Percentiles rank a stretch among this genome's conserved stretches.
phyloP scores from a whole-genome alignment of 1,140 invertebrate genomes.

The Heliconius eleuchia region DNA sequence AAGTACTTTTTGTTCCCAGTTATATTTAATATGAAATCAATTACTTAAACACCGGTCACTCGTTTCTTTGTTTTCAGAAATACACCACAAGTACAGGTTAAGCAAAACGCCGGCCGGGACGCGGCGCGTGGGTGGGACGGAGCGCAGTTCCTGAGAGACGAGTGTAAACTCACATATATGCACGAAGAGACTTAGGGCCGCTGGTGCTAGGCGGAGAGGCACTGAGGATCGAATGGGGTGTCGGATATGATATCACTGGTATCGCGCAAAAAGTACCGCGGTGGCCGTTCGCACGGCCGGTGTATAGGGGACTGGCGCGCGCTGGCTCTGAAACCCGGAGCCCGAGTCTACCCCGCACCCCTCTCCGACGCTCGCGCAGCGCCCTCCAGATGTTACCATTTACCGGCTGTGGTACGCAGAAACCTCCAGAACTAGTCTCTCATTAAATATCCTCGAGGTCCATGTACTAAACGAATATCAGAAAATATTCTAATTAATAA shows the following conservation, averaged over 20 bases:
- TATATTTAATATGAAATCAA: background rate
- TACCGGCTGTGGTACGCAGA: conserved; percentile 53
- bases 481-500: background rate
- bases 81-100: conserved; percentile 62
- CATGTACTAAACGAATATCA: too few species aligned
- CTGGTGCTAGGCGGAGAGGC: conserved; percentile 48
- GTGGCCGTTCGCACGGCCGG: conserved; percentile 76
- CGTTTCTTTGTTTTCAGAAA: conserved; percentile 51
- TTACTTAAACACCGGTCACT: conserved; percentile 45
- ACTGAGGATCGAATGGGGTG: conserved; percentile 27
- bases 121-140: conserved; percentile 39
- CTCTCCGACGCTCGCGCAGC: conserved; percentile 65
- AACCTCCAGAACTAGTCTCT: conserved; percentile 57
- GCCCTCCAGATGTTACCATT: conserved; percentile 69
- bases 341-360: conserved; percentile 66
- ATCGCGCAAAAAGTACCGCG: conserved; percentile 48
- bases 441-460: background rate
- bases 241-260: conserved; percentile 30
- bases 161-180: conserved; percentile 66
- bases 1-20: conserved; percentile 25
- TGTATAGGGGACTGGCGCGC: conserved; percentile 76
- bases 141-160: conserved; percentile 34
- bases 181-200: conserved; percentile 51
- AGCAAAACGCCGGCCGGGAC: conserved; percentile 61
- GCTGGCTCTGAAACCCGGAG: conserved; percentile 60